A percentile compares a stretch with the other conserved stretches of the same genome.
Conservation (phyloP, 2,113 vertebrate genomes). For the Rhizomys pruinosus region DNA sequence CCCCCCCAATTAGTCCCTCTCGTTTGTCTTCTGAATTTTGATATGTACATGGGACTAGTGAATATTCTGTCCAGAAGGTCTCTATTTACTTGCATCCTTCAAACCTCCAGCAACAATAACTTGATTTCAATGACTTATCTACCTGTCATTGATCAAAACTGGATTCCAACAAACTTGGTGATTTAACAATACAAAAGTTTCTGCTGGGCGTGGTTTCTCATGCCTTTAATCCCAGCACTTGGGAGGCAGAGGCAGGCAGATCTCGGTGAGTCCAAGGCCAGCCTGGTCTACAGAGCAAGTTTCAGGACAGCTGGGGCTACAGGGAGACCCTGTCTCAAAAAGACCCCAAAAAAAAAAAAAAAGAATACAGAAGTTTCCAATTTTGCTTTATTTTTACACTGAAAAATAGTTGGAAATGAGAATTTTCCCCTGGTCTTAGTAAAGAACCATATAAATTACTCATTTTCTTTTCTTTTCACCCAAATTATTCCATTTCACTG, state of each 20-base stretch:
- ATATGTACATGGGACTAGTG: background rate
- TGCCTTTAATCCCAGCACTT: too few relatives aligned
- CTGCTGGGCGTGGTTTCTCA: too few relatives aligned
- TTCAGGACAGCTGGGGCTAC: too few relatives aligned
- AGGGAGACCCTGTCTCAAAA: too few relatives aligned
- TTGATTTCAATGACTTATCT: constrained; percentile 25
- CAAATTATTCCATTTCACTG: background rate
- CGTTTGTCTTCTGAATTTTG: constrained; percentile 1
- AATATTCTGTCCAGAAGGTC: background rate
- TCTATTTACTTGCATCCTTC: background rate
- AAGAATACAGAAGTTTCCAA: background rate
- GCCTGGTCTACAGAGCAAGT: too few relatives aligned
- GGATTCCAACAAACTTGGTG: constrained; percentile 16
- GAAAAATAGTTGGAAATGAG: background rate
- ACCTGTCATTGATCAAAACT: constrained; percentile 22
- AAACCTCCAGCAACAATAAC: constrained; percentile 26
- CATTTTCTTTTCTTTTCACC: constrained; percentile 30
- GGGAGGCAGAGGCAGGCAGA: too few relatives aligned
- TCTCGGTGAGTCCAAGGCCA: too few relatives aligned
- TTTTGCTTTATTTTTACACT: background rate
- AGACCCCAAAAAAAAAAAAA: too few relatives aligned
- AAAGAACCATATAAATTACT: constrained; percentile 31
- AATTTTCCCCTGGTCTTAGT: constrained; percentile 11
- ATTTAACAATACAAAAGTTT: background rate
- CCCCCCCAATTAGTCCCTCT: background rate